A percentile compares a stretch with the other conserved stretches of the same genome.
These are phyloP conservation scores for Aptenodytes forsteri DNA, from an alignment of 2,113 vertebrate species.

Conservation along the genomic window DNA sequence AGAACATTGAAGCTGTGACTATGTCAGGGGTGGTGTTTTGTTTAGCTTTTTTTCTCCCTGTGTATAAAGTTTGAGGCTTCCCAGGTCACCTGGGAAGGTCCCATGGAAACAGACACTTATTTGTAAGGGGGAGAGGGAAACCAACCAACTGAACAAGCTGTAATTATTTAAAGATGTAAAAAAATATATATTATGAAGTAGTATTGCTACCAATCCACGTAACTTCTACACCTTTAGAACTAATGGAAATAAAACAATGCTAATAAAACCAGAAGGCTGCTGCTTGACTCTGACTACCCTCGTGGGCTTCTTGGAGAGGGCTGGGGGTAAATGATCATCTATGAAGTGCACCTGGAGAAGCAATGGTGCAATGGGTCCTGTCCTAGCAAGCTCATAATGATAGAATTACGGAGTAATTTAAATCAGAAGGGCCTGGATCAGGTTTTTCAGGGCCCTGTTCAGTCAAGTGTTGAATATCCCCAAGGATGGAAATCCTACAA, in stretches of 20 bases:
- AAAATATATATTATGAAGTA: conserved; percentile 53
- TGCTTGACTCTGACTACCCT: not conserved
- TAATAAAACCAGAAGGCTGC: conserved; percentile 28
- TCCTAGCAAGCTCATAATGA: not conserved
- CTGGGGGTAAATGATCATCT: not conserved
- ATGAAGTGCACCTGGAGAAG: not conserved
- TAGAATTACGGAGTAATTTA: not conserved
- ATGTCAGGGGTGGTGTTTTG: not conserved
- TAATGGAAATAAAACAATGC: conserved; percentile 68
- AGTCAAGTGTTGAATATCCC: not conserved
- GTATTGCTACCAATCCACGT: conserved; percentile 57
- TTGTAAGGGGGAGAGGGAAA: not conserved
- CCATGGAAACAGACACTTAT: not conserved
- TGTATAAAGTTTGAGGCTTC: not conserved
- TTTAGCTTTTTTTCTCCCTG: not conserved
- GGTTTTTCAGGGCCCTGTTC: not conserved
- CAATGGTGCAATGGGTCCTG: not conserved
- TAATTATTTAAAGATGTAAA: conserved; percentile 73
- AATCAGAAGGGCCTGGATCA: not conserved
- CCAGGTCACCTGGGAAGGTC: not conserved
- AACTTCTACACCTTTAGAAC: conserved; percentile 66
- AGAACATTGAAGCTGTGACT: conserved; percentile 33
- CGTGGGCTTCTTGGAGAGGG: not conserved
- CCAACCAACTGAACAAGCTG: conserved; percentile 64
- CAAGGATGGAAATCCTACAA: not conserved